These are phyloP conservation scores for Oxyruncus cristatus DNA, from an alignment of 2,113 vertebrate genomes.

Conservation along the genomic window DNA sequence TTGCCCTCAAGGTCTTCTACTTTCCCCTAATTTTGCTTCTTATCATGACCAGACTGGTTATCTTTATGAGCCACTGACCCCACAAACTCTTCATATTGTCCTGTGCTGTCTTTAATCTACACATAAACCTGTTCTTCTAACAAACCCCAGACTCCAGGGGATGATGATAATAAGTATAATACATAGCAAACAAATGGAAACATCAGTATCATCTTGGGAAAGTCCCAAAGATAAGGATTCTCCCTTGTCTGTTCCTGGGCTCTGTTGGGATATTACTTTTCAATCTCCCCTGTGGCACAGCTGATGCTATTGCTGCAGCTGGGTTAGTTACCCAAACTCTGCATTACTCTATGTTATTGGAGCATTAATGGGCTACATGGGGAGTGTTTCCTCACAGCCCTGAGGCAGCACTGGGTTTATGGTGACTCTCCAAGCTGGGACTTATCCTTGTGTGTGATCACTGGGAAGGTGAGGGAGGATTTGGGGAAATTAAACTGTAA, in stretches of 20 bases:
- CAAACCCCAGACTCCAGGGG: neutral
- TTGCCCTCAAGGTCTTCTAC: neutral
- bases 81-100: neutral
- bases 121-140: neutral
- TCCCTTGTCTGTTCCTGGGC: neutral
- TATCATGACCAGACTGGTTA: neutral
- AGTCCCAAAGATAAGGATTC: neutral
- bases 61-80: neutral
- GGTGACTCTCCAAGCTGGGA: neutral
- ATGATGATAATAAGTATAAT: neutral
- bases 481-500: neutral
- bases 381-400: neutral
- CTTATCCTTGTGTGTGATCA: neutral
- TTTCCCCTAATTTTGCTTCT: neutral
- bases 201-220: neutral
- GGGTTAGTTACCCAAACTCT: neutral
- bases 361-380: neutral
- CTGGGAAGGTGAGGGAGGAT: neutral
- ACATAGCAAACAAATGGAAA: neutral
- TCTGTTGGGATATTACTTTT: neutral
- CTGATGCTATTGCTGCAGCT: neutral
- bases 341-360: neutral
- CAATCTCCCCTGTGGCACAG: neutral
- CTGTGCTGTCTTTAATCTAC: neutral
- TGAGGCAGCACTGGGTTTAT: neutral